phyloP scores from a whole-genome alignment of 2,888 invertebrate species.

The Stenotaenia linearis region DNA sequence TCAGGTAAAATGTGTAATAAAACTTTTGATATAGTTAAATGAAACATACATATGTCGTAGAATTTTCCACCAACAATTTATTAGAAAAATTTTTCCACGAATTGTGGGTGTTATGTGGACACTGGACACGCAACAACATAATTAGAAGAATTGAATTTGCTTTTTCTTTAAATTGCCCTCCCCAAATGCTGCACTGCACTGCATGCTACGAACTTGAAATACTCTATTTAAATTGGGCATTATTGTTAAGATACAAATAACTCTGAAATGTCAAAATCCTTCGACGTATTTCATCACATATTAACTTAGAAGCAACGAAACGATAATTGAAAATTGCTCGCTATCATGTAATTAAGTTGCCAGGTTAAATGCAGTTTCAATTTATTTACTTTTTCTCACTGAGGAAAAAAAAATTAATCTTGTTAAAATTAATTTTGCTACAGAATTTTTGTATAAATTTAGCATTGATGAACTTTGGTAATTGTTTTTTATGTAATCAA shows the following conservation, averaged over 20 bases:
- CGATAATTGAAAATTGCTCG: not conserved
- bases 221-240: too few relatives aligned
- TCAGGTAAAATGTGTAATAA: not conserved
- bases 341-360: not conserved
- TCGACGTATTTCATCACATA: not conserved
- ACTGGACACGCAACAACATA: not conserved
- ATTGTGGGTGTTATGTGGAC: not conserved
- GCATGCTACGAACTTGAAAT: not conserved
- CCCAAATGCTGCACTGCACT: not conserved
- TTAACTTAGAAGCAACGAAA: not conserved
- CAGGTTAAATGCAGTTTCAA: too few relatives aligned
- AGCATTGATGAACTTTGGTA: too few relatives aligned
- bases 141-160: conserved; percentile 3
- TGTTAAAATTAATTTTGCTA: too few relatives aligned
- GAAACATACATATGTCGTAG: too few relatives aligned
- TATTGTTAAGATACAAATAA: not conserved
- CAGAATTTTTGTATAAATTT: too few relatives aligned
- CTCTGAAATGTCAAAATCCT: not conserved
- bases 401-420: too few relatives aligned
- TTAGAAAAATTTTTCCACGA: not conserved
- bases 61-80: too few relatives aligned
- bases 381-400: too few relatives aligned
- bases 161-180: not conserved
- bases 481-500: not conserved
- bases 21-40: not conserved